Percentiles rank a stretch among this genome's conserved stretches.
Conservation (phyloP, 2,888 invertebrate genomes). For the Temnothorax unifasciatus region DNA sequence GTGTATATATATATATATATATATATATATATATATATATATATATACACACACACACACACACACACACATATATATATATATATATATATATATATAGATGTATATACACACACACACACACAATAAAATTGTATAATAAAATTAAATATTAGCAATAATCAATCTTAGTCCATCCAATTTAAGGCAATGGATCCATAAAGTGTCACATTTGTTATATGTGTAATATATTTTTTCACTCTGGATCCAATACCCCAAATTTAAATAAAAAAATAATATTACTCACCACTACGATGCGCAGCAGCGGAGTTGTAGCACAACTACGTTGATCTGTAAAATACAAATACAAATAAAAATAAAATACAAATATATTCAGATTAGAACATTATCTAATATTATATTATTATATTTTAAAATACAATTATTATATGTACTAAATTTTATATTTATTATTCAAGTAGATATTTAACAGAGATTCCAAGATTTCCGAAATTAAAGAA, state of each 20-base stretch:
- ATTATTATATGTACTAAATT: background rate
- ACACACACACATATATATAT: too few species aligned
- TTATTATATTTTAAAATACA: background rate
- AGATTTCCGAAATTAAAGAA: background rate
- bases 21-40: too few species aligned
- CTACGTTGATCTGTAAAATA: background rate
- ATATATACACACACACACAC: too few species aligned
- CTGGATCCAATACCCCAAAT: background rate
- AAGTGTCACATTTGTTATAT: background rate
- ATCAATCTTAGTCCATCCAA: too few species aligned
- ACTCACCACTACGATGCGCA: background rate
- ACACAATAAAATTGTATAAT: too few species aligned
- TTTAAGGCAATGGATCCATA: background rate
- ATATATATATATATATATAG: too few species aligned
- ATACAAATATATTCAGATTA: background rate
- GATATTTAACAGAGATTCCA: background rate
- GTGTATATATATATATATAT: too few species aligned
- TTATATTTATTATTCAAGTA: background rate
- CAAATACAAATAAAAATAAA: background rate
- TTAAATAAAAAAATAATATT: conserved; percentile 7
- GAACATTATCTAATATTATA: background rate
- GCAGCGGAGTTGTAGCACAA: background rate
- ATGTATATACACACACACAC: too few species aligned
- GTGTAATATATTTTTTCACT: conserved; percentile 1
- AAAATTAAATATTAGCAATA: too few species aligned